These are phyloP conservation scores for Atlantisia rogersi DNA, from an alignment of 2,113 vertebrate species.

Conservation along the genomic window DNA sequence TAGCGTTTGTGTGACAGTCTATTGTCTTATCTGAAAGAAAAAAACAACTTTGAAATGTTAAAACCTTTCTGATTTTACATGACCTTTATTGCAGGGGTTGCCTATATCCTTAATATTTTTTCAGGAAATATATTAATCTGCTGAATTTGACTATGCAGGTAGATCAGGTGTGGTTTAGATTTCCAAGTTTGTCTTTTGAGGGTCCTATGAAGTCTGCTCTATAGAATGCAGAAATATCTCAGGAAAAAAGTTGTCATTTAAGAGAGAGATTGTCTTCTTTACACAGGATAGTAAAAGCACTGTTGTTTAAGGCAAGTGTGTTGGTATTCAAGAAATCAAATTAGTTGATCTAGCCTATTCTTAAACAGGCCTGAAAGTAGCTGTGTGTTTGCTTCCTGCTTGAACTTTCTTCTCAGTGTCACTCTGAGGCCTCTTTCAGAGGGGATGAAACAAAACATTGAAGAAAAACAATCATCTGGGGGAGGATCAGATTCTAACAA, in stretches of 20 bases:
- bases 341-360: not conserved
- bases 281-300: not conserved
- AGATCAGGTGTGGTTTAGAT: not conserved
- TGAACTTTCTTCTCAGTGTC: not conserved
- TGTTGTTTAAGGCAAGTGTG: not conserved
- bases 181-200: not conserved
- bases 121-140: not conserved
- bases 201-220: not conserved
- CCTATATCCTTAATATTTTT: fast-evolving
- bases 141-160: not conserved
- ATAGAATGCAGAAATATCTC: not conserved
- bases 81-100: not conserved
- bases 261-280: not conserved
- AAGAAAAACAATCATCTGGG: not conserved
- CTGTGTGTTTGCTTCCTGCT: not conserved
- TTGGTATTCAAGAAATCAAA: not conserved
- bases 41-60: not conserved
- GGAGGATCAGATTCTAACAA: not conserved
- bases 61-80: not conserved
- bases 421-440: not conserved
- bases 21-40: not conserved
- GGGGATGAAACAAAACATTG: not conserved
- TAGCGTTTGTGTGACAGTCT: not conserved
- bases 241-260: not conserved
- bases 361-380: not conserved